Base-by-base conservation (phyloP, 2,797 vertebrate species). In the Aselliscus stoliczkanus region DNA sequence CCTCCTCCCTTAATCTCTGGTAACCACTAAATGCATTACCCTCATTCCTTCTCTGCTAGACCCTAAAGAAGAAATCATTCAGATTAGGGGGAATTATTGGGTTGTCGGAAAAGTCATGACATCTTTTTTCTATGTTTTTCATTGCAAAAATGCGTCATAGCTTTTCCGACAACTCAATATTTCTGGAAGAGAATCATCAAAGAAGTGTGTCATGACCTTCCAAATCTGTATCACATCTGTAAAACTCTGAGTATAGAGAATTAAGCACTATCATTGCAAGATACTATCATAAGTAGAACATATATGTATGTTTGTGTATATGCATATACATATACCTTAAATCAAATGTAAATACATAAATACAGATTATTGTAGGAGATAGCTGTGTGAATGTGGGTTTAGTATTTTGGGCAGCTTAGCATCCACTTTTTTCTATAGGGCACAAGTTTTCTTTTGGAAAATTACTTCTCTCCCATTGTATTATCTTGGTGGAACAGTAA, bases 161-260 rank as follows among this genome's bases (percentile, higher is more conserved):
- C n/a, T n/a, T n/a, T n/a, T n/a, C n/a, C n/a, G n/a, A n/a, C n/a
- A n/a, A n/a, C n/a, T n/a, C n/a, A n/a, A n/a, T n/a, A n/a, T 58
- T 84, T 85, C 47, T 76, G 90, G 54, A 79, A 96, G 18, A 95
- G 29, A 90, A 9, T 65, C 34, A 79, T 85, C 56, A 92, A 82
- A 92, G 44, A 58, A 84, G 18, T 56, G 47, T 88, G 93, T 72
- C 47, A 34, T 42, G 34, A 25, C 54, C 56, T 82, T 91, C 56
- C 56, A 92, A 93, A 20, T 70, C 39, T 42, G 50, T 14, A 70
- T 76, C 27, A 72, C 47, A 65, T 75, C 47, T 81, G 5, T 62
- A 83, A 79, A 91, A 76, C 31, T 77, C 88, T 85, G 39, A 93
- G 54, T 39, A 7, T 93, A 44, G 88, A 23, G 17, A 69, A 88